Evolutionary conservation across 2,797 vertebrate species (phyloP), one percentile per base, ranked within the genome.

Genomic region (Rousettus madagascariensis): DNA sequence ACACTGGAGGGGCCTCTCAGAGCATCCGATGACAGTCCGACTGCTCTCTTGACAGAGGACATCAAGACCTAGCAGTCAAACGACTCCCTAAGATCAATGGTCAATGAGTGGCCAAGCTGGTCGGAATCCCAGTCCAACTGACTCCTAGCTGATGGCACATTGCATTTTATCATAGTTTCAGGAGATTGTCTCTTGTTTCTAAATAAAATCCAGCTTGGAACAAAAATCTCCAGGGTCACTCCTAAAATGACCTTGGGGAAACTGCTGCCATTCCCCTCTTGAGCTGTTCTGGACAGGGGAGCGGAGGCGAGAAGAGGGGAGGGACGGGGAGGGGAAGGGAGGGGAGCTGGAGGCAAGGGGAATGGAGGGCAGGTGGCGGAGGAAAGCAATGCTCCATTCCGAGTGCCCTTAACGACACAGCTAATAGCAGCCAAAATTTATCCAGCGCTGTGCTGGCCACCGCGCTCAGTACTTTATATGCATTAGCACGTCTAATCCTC

Each of bases 171-270:
- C 65, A 51, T 8, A 33, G 9, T 24, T 90, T 57, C 33, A 17
- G n/a, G 84, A 94, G 61, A 66, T 20, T 72, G 13, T 66, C 53
- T 90, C 72, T 85, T 71, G 30, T 84, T 85, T 95, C 86, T 86
- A 75, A 89, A 83, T 78, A 92, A 91, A 96, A 75, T 78, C 46
- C 65, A 90, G 26, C 46, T 68, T 71, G 78, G 30, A 95, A 75
- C 19, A 61, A 61, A 71, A 61, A 17, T 86, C 38, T 96, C 65
- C 66, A 82, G 77, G 49, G 24, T 46, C 36, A 43, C 46, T 38
- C 51, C 68, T 74, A n/a, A 68, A 57, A 46, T 51, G 65, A 43
- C 53, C 75, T 15, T 68, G 72, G 46, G 66, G 55, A 95, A 89
- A 57, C 41, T 20, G 33, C 71, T 85, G 63, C 30, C 1, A 59